Evolutionary conservation across 2,797 vertebrate genomes (phyloP).

Genomic region (Psittacula derbiana): DNA sequence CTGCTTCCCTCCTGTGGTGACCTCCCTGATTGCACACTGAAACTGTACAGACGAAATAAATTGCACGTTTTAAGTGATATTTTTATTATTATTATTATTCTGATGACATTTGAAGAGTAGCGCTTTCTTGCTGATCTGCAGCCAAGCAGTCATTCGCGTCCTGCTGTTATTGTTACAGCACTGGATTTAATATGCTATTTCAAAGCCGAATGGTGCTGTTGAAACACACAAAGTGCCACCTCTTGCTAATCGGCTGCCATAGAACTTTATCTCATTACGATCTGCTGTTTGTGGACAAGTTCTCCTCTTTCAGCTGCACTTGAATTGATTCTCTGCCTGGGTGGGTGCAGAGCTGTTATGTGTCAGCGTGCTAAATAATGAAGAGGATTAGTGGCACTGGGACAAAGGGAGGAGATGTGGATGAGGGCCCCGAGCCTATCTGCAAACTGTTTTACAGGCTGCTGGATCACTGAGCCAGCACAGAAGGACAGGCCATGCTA

Average conservation of each 20-base stretch:
- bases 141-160: background rate
- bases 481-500: background rate
- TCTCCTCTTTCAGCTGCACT: slow-evolving; percentile 18
- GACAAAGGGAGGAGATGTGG: background rate
- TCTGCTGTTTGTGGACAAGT: background rate
- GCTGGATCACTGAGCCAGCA: background rate
- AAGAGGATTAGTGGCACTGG: background rate
- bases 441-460: background rate
- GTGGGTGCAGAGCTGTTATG: background rate
- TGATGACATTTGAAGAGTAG: background rate
- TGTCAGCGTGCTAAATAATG: slow-evolving; percentile 17
- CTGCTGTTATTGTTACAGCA: fast-evolving
- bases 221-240: background rate
- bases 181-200: background rate
- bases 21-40: background rate
- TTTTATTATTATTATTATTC: fast-evolving
- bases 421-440: background rate
- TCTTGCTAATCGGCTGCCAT: background rate
- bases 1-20: slow-evolving; percentile 70
- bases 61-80: background rate
- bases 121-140: background rate
- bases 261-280: background rate
- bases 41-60: background rate
- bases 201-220: background rate
- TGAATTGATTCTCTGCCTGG: background rate